These are phyloP conservation scores for Leiothrix lutea DNA, from an alignment of 2,113 vertebrate genomes.

Conservation along the genomic window DNA sequence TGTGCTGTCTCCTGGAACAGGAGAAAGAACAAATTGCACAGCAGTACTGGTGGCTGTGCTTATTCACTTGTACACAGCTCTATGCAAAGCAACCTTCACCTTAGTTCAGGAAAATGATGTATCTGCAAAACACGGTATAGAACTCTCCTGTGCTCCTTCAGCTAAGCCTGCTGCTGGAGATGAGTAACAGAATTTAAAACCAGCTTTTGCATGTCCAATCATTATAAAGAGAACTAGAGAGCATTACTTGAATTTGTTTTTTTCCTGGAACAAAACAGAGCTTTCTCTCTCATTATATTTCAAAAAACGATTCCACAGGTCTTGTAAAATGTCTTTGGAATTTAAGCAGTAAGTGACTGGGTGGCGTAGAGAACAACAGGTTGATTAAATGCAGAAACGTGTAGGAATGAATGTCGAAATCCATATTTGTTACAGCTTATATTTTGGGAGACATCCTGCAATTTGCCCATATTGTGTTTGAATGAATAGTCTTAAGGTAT, in stretches of 20 bases:
- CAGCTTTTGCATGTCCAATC: background rate
- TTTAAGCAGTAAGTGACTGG: background rate
- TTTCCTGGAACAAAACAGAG: background rate
- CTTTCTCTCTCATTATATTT: background rate
- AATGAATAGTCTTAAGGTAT: background rate
- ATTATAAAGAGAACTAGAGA: background rate
- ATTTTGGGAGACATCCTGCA: background rate
- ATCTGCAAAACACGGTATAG: background rate
- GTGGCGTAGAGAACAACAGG: background rate
- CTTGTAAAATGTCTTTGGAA: background rate
- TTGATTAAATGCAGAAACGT: background rate
- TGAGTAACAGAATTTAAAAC: background rate
- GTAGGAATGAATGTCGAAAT: background rate
- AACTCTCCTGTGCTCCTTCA: background rate
- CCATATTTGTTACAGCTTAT: background rate
- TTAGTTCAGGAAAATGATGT: background rate
- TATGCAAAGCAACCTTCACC: background rate
- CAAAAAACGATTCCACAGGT: background rate
- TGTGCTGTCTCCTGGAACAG: background rate
- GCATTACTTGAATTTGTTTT: background rate
- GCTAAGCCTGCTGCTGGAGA: background rate
- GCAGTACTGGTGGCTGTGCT: background rate
- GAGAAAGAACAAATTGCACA: background rate
- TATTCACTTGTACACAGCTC: background rate
- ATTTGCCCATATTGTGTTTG: conserved; percentile 12